Evolutionary conservation across 2,797 vertebrate genomes (phyloP).

Genomic region (Mormyrops boulengeri): DNA sequence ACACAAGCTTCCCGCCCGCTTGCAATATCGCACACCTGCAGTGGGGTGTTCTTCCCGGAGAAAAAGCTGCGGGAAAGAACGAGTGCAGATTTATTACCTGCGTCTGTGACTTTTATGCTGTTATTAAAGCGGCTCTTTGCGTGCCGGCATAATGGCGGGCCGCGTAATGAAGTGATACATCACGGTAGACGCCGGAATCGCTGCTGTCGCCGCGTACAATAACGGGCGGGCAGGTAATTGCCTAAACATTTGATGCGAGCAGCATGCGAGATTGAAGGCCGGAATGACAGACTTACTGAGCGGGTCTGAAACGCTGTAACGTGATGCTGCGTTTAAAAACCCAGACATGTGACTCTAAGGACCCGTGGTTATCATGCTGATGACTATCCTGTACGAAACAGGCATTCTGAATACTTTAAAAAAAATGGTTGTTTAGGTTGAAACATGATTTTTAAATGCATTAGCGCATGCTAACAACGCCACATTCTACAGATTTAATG

Average conservation of each 20-base stretch:
- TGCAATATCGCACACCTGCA: not conserved
- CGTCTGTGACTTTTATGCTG: not conserved
- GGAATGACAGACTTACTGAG: not conserved
- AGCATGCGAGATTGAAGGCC: not conserved
- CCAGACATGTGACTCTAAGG: not conserved
- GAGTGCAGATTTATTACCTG: slow-evolving; percentile 4
- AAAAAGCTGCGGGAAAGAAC: not conserved
- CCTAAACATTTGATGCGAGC: not conserved
- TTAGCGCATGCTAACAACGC: not conserved
- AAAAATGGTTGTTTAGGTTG: not conserved
- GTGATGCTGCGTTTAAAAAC: not conserved
- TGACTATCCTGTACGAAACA: not conserved
- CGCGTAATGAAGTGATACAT: slow-evolving; percentile 1
- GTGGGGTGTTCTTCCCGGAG: not conserved
- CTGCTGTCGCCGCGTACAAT: not conserved
- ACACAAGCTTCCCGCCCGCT: not conserved
- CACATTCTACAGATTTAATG: not conserved
- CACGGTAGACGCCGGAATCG: not conserved
- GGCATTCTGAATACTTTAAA: not conserved
- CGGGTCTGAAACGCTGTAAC: not conserved
- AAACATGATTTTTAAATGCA: not conserved
- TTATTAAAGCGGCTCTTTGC: not conserved
- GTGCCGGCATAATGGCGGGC: not conserved
- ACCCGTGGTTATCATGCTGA: not conserved
- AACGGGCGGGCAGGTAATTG: not conserved